These are phyloP conservation scores for Characodon lateralis DNA, from an alignment of 2,797 vertebrate genomes.

Conservation along the genomic window DNA sequence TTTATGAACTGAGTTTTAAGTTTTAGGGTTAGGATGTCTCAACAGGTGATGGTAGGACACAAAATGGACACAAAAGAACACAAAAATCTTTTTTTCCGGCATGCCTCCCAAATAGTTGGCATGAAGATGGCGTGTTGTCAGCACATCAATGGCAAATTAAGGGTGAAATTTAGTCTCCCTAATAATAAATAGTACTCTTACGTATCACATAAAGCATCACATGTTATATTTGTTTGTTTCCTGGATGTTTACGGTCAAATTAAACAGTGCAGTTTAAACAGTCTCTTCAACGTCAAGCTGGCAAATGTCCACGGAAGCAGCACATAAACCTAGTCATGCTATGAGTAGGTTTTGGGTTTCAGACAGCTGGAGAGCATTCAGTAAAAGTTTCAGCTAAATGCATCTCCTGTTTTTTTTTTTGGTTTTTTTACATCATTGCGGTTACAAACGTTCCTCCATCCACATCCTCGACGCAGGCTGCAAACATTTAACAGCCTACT, in stretches of 20 bases:
- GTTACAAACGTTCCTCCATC: constrained; percentile 45
- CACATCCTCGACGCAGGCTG: constrained; percentile 42
- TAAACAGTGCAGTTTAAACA: background rate
- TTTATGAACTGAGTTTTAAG: too few relatives aligned
- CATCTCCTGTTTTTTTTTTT: constrained; percentile 64
- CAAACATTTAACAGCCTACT: constrained; percentile 70
- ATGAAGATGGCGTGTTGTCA: background rate
- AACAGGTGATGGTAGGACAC: too few relatives aligned
- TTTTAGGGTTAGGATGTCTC: too few relatives aligned
- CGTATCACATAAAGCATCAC: constrained; percentile 1
- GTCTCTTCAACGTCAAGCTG: constrained; percentile 15
- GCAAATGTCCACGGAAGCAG: constrained; percentile 15
- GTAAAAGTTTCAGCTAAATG: constrained; percentile 65
- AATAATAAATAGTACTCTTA: constrained; percentile 37
- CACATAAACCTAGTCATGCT: constrained; percentile 23
- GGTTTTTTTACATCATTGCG: constrained; percentile 57
- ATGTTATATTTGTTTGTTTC: background rate
- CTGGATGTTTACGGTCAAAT: background rate
- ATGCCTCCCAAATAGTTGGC: too few relatives aligned
- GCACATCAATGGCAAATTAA: constrained; percentile 1
- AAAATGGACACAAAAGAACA: too few relatives aligned
- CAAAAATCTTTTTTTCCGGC: too few relatives aligned
- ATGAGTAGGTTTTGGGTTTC: constrained; percentile 40
- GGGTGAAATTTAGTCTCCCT: constrained; percentile 5
- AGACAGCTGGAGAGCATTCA: constrained; percentile 50